Evolutionary conservation across 2,888 invertebrate genomes (phyloP).

Genomic region (Lycia hirtaria): DNA sequence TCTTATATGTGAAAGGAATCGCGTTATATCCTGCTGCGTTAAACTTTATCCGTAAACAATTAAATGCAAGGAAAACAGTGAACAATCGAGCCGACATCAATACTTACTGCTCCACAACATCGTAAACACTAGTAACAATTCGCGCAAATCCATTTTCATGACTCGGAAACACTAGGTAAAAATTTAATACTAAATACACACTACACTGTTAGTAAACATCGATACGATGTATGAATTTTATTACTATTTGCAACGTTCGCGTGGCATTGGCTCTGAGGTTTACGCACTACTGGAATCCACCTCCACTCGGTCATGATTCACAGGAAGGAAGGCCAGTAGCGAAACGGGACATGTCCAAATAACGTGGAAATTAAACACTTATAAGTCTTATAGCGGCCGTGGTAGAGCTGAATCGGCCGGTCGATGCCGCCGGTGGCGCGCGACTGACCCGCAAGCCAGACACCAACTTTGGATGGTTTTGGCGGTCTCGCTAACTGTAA

Average conservation of each 20-base stretch:
- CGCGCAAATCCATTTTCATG: constrained; percentile 66
- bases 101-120: constrained; percentile 75
- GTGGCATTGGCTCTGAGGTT: constrained; percentile 58
- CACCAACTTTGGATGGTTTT: constrained; percentile 51
- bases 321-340: constrained; percentile 72
- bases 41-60: constrained; percentile 5
- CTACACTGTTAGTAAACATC: constrained; percentile 29
- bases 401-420: constrained; percentile 69
- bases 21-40: neutral
- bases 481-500: constrained; percentile 47
- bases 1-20: constrained; percentile 14
- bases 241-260: constrained; percentile 53
- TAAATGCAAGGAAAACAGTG: neutral
- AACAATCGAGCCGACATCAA: constrained; percentile 33
- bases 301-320: constrained; percentile 72
- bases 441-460: constrained; percentile 63
- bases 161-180: constrained; percentile 33
- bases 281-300: constrained; percentile 67
- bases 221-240: constrained; percentile 15
- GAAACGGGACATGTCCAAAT: constrained; percentile 76
- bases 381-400: constrained; percentile 53
- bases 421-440: constrained; percentile 76
- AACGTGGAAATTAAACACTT: constrained; percentile 61
- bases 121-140: constrained; percentile 63
- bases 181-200: constrained; percentile 23